A percentile compares a stretch with the other conserved stretches of the same genome.
Evolutionary conservation across 1,140 invertebrate species (phyloP).

Genomic region (Trinorchestia longiramus): DNA sequence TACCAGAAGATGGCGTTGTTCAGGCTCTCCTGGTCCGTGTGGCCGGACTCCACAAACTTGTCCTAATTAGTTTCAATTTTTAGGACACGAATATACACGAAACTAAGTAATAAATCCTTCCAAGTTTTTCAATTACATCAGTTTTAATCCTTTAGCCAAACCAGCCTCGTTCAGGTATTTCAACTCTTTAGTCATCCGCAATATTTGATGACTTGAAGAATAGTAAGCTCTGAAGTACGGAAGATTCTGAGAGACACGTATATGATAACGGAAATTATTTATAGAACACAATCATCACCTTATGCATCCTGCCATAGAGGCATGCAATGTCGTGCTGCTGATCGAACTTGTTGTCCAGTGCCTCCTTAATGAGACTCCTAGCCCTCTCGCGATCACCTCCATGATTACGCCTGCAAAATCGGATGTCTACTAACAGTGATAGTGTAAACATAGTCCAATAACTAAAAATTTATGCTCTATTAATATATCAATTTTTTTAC

Average conservation of each 20-base stretch:
- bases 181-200: no score
- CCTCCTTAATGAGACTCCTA: conserved; percentile 89
- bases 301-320: conserved; percentile 76
- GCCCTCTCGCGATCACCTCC: conserved; percentile 95
- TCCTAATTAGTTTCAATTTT: conserved; percentile 76
- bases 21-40: conserved; percentile 88
- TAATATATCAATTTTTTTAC: no score
- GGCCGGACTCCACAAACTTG: conserved; percentile 96
- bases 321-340: conserved; percentile 96
- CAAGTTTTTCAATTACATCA: no score
- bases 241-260: conserved; percentile 54
- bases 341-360: conserved; percentile 91
- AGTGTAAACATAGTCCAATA: no score
- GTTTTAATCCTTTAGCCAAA: neutral
- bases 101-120: neutral
- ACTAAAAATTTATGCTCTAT: no score
- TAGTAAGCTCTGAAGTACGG: neutral
- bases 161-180: neutral
- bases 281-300: neutral
- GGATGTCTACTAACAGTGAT: neutral
- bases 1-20: conserved; percentile 98
- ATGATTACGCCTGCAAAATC: conserved; percentile 81
- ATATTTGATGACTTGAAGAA: neutral
- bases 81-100: neutral
- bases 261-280: neutral